Evolutionary conservation across 2,888 invertebrate species (phyloP), one percentile per base, ranked within the genome.

Genomic region (Pseudococcus viburni): DNA sequence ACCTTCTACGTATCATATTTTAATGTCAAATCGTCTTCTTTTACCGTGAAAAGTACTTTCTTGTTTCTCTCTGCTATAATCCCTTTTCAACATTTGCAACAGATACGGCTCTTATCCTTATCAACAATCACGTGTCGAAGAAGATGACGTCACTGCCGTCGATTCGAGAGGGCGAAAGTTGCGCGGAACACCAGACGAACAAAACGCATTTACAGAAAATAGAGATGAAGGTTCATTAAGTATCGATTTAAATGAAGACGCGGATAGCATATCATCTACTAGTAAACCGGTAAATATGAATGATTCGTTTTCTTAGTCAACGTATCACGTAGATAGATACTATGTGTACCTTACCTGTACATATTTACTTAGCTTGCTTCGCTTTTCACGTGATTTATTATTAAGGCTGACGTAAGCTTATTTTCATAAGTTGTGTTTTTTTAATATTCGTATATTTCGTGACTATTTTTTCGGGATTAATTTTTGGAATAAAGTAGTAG

Each of bases 121-220:
- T 51, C 77, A 77, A 55, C 88, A 88, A 80, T 88, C 88, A 55
- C 48, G 88, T 48, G 80, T 46, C 19, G 80, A 83, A 83, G 86
- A 86, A 86, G 86, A 86, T 86, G 88, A 88, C 55, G 88, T 83
- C 39, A 51, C 88, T 88, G 55, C 80, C 88, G 51, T 55, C 86
- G 46, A 73, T 48, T 73, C 77, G 12, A 86, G 64, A 55, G 80
- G 59, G 51, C 3, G 83, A 80, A 88, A 88, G n/a, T 19, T 80
- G 55, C 51, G 87, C 46, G 87, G 80, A n/a, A 88, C 87, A n/a
- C 17, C 26, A 19, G 88, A 83, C 59, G 59, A 51, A 39, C 51
- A 87, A 26, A 87, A 51, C 39, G 39, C 51, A 87, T 87, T 64
- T 46, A 33, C 46, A 7, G 87, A 80, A 17, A 87, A 39, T 77